Evolutionary conservation across 2,888 invertebrate species (phyloP), one percentile per base, ranked within the genome.

Genomic region (Crossocerus cetratus): DNA sequence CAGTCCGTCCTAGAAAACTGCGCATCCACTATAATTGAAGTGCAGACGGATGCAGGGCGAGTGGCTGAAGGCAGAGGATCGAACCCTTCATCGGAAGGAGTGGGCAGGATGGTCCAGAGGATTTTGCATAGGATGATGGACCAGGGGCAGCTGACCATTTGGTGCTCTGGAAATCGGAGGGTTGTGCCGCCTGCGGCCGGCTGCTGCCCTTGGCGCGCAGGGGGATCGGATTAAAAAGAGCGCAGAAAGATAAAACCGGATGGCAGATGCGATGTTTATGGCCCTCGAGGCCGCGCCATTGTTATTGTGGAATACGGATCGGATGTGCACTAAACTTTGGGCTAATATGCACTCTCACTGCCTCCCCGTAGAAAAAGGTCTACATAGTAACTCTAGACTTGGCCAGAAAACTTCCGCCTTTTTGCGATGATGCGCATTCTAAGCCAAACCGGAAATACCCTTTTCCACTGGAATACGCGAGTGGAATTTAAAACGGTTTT

Each of bases 211-310:
- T 74, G 74, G 78, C 79, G 81, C 78, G 69, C 76, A 59, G 58
- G 74, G 79, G 83, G 82, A 87, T 84, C 83, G 79, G 84, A 86
- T 86, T 85, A 83, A 86, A 85, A 86, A 80, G 81, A 84, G 78
- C 74, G 77, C 65, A 81, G 82, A 84, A 83, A 84, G 85, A 86
- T 85, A 86, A 88, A 88, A 87, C 87, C 86, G 87, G 87, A 86
- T 82, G 85, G 86, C 87, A 88, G 87, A 88, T 88, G 87, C 82
- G 78, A 78, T 74, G 77, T 76, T 82, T 81, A 74, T 65, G 80
- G 65, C 72, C 55, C 32, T 32, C 32, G 8, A 32, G 32, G 8
- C 32, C 5, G 32, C 32, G 8, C 32, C 66, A 81, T 81, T 81
- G 81, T 82, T 80, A 74, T 77, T 67, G 72, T 59, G 64, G 65